phyloP scores from a whole-genome alignment of 2,113 vertebrate genomes.

The Cathartes aura region DNA sequence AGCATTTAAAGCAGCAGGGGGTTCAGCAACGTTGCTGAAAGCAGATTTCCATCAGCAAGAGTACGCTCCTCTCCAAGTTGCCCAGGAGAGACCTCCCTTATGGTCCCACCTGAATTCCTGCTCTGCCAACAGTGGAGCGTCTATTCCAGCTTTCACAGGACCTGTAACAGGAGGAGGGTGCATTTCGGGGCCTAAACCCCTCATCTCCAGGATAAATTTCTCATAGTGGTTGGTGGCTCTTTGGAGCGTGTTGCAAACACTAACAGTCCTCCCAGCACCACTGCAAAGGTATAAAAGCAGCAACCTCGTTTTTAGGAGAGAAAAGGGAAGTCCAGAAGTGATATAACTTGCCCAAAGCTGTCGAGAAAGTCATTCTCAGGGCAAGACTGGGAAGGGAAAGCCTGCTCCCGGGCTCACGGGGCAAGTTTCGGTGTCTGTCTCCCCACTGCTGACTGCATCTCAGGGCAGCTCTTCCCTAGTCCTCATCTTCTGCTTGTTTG shows the following conservation, averaged over 20 bases:
- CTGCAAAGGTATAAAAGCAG: background rate
- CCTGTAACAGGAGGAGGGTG: background rate
- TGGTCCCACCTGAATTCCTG: background rate
- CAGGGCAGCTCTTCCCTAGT: background rate
- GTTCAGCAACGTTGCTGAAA: accelerated
- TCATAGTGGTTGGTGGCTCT: background rate
- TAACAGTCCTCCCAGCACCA: accelerated
- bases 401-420: background rate
- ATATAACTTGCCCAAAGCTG: background rate
- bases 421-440: background rate
- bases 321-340: background rate
- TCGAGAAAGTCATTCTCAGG: background rate
- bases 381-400: background rate
- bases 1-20: background rate
- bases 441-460: background rate
- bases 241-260: accelerated
- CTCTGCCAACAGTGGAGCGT: background rate
- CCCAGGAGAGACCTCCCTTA: background rate
- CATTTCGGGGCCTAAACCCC: background rate
- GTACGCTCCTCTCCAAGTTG: accelerated
- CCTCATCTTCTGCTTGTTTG: background rate
- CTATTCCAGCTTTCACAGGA: background rate
- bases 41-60: background rate
- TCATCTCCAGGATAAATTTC: background rate
- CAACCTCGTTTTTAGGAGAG: background rate